phyloP scores from a whole-genome alignment of 2,888 invertebrate genomes.

The Epirrhoe tristata region DNA sequence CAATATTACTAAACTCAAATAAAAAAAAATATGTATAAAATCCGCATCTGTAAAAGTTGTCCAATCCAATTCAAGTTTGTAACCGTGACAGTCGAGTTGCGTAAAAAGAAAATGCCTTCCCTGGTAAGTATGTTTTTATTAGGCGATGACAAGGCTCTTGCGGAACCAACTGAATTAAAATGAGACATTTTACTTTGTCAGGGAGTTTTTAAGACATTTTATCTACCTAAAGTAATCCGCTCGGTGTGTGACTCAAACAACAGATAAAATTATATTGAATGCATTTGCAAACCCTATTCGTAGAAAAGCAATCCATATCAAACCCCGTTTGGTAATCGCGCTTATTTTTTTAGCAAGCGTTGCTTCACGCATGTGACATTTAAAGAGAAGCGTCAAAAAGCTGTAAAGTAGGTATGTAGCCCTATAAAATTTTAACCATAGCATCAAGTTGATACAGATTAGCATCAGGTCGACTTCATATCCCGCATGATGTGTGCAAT shows the following conservation, averaged over 20 bases:
- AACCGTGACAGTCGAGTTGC: slow-evolving; percentile 33
- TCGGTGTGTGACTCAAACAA: not conserved
- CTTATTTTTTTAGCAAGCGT: no score
- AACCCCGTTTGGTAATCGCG: no score
- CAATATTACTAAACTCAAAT: not conserved
- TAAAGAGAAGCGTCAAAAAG: no score
- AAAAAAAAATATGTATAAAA: slow-evolving; percentile 29
- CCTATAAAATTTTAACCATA: no score
- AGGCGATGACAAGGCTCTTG: slow-evolving; percentile 42
- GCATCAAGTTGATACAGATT: no score
- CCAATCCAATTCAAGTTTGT: slow-evolving; percentile 39
- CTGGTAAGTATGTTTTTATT: slow-evolving; percentile 43
- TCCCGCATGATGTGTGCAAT: no score
- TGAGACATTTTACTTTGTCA: slow-evolving; percentile 38
- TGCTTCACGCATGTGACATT: no score
- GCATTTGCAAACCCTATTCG: not conserved
- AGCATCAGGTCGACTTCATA: no score
- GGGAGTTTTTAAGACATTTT: slow-evolving; percentile 29
- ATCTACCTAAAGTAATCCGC: slow-evolving; percentile 19
- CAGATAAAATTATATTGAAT: not conserved
- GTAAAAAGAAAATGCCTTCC: slow-evolving; percentile 41
- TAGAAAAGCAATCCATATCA: not conserved
- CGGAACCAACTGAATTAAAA: slow-evolving; percentile 44
- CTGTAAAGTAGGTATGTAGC: no score
- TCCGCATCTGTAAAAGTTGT: slow-evolving; percentile 31